Evolutionary conservation across 2,797 vertebrate species (phyloP).

Genomic region (Cuniculus paca): DNA sequence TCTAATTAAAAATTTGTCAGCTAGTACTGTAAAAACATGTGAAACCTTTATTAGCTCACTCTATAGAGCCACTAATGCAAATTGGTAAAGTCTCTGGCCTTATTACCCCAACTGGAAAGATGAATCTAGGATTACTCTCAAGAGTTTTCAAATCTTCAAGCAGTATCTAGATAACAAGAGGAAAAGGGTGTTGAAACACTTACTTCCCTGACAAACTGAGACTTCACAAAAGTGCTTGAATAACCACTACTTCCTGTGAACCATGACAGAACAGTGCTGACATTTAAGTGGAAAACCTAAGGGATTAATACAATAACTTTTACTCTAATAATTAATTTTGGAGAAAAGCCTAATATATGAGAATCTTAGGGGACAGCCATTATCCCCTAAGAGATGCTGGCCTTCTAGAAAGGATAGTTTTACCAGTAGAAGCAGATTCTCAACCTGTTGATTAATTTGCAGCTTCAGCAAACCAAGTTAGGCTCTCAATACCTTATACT

Average conservation of each 20-base stretch:
- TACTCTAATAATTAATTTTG: background rate
- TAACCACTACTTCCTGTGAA: background rate
- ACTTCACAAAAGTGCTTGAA: background rate
- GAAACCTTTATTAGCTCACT: background rate
- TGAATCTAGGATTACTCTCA: background rate
- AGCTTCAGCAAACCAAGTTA: background rate
- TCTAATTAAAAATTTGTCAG: background rate
- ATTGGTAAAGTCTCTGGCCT: background rate
- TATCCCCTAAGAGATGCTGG: background rate
- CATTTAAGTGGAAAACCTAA: background rate
- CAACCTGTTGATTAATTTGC: background rate
- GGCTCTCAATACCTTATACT: background rate
- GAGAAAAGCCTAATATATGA: background rate
- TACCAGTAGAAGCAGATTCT: background rate
- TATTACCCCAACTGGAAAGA: background rate
- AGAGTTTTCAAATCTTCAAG: slow-evolving; percentile 10
- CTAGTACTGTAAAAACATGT: background rate
- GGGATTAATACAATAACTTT: background rate
- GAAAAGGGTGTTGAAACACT: background rate
- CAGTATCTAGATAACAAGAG: background rate
- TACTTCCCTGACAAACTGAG: background rate
- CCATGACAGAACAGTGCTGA: background rate
- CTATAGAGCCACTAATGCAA: background rate
- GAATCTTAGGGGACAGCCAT: background rate
- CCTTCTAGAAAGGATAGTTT: background rate